Percentiles rank a stretch among this genome's conserved stretches.
phyloP scores from a whole-genome alignment of 2,888 invertebrate species.

The Brachypalpus laphriformis region DNA sequence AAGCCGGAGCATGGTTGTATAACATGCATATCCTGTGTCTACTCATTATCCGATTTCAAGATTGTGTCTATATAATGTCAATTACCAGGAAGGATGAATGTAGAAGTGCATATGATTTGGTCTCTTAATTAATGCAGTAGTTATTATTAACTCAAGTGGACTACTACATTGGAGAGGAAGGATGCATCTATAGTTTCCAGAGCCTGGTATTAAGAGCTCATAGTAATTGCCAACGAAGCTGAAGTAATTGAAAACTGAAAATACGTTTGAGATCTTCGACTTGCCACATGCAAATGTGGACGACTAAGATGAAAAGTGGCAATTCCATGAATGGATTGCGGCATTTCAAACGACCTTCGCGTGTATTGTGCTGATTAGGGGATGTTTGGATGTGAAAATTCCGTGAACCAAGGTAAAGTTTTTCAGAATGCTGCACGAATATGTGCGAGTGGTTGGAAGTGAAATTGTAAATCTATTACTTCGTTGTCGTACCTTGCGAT shows the following conservation, averaged over 20 bases:
- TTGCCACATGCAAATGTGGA: background rate
- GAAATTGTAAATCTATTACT: background rate
- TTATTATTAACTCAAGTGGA: slow-evolving; percentile 12
- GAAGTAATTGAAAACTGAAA: background rate
- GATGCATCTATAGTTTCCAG: slow-evolving; percentile 35
- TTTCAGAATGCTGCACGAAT: background rate
- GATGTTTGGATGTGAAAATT: background rate
- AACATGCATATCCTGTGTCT: slow-evolving; percentile 41
- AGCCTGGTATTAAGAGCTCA: slow-evolving; percentile 47
- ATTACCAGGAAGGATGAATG: background rate
- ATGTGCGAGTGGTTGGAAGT: background rate
- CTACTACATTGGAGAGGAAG: background rate
- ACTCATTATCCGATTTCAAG: slow-evolving; percentile 43
- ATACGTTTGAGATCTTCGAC: background rate
- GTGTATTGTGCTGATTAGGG: background rate
- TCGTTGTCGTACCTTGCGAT: too few relatives aligned
- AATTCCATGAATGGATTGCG: background rate
- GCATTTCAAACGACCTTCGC: background rate
- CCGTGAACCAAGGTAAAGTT: too few relatives aligned
- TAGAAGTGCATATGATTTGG: slow-evolving; percentile 28
- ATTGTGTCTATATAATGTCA: slow-evolving; percentile 16
- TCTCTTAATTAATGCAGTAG: slow-evolving; percentile 54
- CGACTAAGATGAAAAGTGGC: background rate
- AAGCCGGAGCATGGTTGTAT: background rate
- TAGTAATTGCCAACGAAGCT: background rate